These are phyloP conservation scores for Dolichallabes microphthalmus DNA, from an alignment of 2,113 vertebrate species.

Conservation along the genomic window DNA sequence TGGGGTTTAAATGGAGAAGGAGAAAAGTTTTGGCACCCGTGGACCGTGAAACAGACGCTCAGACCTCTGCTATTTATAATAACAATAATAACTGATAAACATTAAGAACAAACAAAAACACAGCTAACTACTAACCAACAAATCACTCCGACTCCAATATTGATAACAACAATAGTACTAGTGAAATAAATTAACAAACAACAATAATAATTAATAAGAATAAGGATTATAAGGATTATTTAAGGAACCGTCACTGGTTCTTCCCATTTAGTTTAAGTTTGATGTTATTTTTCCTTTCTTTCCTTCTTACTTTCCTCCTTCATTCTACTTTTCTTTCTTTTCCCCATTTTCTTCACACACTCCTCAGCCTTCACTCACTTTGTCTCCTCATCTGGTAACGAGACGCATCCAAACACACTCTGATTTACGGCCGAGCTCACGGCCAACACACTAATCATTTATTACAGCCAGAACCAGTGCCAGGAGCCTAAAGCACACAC, in stretches of 20 bases:
- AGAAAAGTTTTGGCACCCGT: neutral
- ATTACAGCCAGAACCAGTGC: conserved; percentile 53
- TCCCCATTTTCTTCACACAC: conserved; percentile 40
- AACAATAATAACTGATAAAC: too few species aligned
- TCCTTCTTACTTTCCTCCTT: neutral
- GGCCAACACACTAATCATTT: conserved; percentile 58
- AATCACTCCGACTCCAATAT: too few species aligned
- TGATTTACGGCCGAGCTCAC: conserved; percentile 57
- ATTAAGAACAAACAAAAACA: too few species aligned
- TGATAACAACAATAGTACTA: too few species aligned
- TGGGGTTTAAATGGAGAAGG: neutral
- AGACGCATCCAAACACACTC: conserved; percentile 43
- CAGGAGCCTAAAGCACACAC: conserved; percentile 48
- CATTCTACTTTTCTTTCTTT: neutral
- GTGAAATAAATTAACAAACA: neutral
- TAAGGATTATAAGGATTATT: too few species aligned
- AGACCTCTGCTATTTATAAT: neutral
- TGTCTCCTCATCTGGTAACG: conserved; percentile 56
- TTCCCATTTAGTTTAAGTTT: neutral
- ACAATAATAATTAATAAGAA: neutral
- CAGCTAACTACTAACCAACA: too few species aligned
- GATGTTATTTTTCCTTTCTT: neutral
- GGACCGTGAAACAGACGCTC: neutral
- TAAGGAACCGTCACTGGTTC: too few species aligned
- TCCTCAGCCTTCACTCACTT: conserved; percentile 13